phyloP scores from a whole-genome alignment of 2,888 invertebrate species.

The Cosmia trapezina region DNA sequence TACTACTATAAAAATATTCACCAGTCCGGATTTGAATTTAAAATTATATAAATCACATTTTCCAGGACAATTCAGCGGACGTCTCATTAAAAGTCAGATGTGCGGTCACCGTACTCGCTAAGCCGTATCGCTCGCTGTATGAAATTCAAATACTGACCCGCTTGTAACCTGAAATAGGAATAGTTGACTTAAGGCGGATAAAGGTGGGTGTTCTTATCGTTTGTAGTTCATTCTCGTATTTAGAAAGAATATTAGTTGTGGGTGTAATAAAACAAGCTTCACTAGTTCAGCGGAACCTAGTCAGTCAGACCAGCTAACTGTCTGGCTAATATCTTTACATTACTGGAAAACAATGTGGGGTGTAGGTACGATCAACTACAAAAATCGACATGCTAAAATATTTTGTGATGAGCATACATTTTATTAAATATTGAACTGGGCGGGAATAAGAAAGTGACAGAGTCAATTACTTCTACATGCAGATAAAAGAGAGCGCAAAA shows the following conservation, averaged over 20 bases:
- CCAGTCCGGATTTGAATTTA: slow-evolving; percentile 30
- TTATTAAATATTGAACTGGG: too few species aligned
- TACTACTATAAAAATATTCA: slow-evolving; percentile 1
- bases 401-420: background rate
- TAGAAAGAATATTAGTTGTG: background rate
- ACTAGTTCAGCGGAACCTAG: background rate
- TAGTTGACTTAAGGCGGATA: slow-evolving; percentile 50
- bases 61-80: slow-evolving; percentile 37
- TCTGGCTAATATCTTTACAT: too few species aligned
- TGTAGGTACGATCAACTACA: too few species aligned
- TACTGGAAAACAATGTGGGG: too few species aligned
- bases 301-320: background rate
- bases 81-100: slow-evolving; percentile 61
- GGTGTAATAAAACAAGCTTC: background rate
- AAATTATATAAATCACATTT: slow-evolving; percentile 42
- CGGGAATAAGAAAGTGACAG: too few species aligned
- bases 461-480: too few species aligned
- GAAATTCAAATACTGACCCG: slow-evolving; percentile 68
- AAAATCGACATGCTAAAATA: background rate
- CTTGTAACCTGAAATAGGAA: slow-evolving; percentile 53
- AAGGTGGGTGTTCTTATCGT: slow-evolving; percentile 24
- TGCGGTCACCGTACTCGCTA: slow-evolving; percentile 56
- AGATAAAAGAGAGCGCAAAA: too few species aligned
- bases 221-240: slow-evolving; percentile 11
- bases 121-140: slow-evolving; percentile 54